A percentile compares a stretch with the other conserved stretches of the same genome.
Conservation (phyloP, 2,797 vertebrate species). For the Pangasius sanitwongsei region DNA sequence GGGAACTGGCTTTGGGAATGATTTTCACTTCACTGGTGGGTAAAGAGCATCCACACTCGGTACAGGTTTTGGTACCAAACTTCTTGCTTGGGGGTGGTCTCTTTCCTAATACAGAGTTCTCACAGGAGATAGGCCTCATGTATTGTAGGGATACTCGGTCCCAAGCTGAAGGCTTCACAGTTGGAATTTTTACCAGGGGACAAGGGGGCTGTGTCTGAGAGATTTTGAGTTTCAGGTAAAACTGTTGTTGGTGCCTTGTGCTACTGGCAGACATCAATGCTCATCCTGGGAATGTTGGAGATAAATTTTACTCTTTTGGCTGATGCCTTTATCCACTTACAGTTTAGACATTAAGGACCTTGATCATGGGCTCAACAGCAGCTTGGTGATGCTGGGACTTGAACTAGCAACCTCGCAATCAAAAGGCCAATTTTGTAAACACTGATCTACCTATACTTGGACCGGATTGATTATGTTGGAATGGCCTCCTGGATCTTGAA, state of each 20-base stretch:
- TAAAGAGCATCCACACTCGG: neutral
- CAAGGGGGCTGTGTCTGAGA: neutral
- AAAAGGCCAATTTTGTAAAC: neutral
- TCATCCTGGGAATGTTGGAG: neutral
- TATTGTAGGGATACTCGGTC: neutral
- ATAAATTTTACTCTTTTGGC: neutral
- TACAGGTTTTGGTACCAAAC: neutral
- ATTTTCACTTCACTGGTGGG: neutral
- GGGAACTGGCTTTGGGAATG: neutral
- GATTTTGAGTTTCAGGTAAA: neutral
- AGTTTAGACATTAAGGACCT: neutral
- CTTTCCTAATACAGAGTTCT: neutral
- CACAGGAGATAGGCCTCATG: neutral
- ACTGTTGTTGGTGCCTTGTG: neutral
- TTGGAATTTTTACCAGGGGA: neutral
- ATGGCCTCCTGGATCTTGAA: neutral
- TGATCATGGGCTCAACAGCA: no score
- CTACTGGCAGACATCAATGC: neutral
- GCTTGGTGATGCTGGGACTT: neutral
- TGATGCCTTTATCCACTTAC: neutral
- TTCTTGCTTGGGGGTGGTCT: neutral
- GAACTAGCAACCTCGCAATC: neutral
- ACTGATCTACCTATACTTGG: neutral
- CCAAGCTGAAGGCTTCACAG: neutral
- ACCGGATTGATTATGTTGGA: neutral